Evolutionary conservation across 2,113 vertebrate species (phyloP), one percentile per base, ranked within the genome.

Genomic region (Sebastes fasciatus): DNA sequence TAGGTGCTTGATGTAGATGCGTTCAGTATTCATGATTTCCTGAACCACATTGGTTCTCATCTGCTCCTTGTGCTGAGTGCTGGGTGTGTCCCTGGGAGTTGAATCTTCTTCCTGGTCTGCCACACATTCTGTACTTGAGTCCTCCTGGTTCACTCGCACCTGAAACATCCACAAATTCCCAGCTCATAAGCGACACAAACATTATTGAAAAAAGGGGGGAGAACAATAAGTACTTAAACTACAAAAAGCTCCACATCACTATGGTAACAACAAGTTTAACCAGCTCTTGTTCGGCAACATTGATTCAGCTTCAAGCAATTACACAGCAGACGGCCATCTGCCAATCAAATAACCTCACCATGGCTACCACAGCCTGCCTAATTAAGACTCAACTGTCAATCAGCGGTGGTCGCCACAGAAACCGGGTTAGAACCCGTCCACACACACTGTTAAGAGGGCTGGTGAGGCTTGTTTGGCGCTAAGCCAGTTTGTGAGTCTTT

Each of bases 41-140:
- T 96, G 96, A 91, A 99, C 96, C 88, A 99, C 98, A 0, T 99
- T 99, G 72, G 98, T 97, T 93, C 98, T 96, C 98, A 99, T 99
- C 95, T 99, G 98, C 83, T 97, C 96, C 85, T 95, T 95, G 95
- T 97, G 97, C 92, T 97, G 96, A 0, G 92, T 60, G 89, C 91
- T 97, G 91, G 96, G 96, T 60, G 90, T 88, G 62, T 96, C 96
- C 82, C 93, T 90, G 48, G 86, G 88, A 19, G 93, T 79, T 21
- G 93, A 93, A 77, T 94, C 95, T 77, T 94, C 95, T 77, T 96
- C 96, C 89, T 96, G 96, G 0, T 96, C 96, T 0, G 89, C 95
- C 54, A 92, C 90, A 34, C 95, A 93, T 62, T 96, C 94, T 71
- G 96, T 95, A 4, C 95, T 93, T 16, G 95, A 94, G 83, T 94